phyloP scores from a whole-genome alignment of 2,797 vertebrate species.

The Gambelia wislizenii region DNA sequence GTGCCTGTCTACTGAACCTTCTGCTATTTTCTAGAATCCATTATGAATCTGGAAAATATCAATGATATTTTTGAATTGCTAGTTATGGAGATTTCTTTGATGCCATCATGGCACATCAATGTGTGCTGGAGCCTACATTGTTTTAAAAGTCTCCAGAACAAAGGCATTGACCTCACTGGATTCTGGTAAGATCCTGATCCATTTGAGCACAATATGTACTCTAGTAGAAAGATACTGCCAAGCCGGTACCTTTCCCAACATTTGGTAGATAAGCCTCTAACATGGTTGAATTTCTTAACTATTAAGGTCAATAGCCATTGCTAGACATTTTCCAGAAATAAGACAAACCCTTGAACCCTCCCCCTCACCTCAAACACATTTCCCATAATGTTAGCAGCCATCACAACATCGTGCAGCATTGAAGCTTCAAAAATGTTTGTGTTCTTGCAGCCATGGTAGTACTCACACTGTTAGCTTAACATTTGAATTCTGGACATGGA shows the following conservation, averaged over 20 bases:
- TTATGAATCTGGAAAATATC: background rate
- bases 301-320: background rate
- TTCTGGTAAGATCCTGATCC: background rate
- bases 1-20: background rate
- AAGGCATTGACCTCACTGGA: background rate
- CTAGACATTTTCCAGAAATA: no score
- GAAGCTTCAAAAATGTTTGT: constrained; percentile 21
- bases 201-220: background rate
- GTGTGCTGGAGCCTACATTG: no score
- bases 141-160: background rate
- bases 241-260: background rate
- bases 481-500: constrained; percentile 22
- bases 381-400: background rate
- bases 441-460: background rate
- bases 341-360: background rate
- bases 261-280: background rate
- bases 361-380: background rate
- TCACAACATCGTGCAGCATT: background rate
- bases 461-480: background rate
- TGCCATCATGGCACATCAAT: background rate
- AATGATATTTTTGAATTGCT: background rate
- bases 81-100: background rate
- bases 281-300: background rate
- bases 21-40: background rate
- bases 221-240: background rate